Percentiles rank a stretch among this genome's conserved stretches.
phyloP scores from a whole-genome alignment of 2,888 invertebrate genomes.

The Baronia brevicornis region DNA sequence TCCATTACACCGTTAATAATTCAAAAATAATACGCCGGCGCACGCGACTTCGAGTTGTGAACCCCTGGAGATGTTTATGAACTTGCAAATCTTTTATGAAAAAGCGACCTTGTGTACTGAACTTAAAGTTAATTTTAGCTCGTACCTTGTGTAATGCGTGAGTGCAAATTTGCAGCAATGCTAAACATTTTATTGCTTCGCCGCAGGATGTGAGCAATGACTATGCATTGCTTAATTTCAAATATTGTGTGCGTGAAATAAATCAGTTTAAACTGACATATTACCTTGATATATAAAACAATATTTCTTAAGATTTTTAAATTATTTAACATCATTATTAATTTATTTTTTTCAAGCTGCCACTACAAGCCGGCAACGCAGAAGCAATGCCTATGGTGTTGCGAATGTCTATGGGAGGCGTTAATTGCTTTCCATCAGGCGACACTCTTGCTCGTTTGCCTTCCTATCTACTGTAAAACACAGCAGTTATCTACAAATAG shows the following conservation, averaged over 20 bases:
- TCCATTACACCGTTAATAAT: slow-evolving; percentile 69
- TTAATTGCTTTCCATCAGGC: too few relatives aligned
- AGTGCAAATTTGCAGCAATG: slow-evolving; percentile 33
- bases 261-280: too few relatives aligned
- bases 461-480: too few relatives aligned
- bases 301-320: slow-evolving; percentile 2
- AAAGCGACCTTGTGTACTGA: neutral
- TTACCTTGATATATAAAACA: neutral
- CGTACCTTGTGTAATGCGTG: neutral
- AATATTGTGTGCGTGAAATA: slow-evolving; percentile 13
- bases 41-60: slow-evolving; percentile 64
- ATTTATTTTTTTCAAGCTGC: slow-evolving; percentile 6
- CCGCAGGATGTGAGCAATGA: slow-evolving; percentile 21
- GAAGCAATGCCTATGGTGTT: too few relatives aligned
- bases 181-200: slow-evolving; percentile 48
- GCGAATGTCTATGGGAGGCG: too few relatives aligned
- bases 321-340: slow-evolving; percentile 2
- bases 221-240: slow-evolving; percentile 16
- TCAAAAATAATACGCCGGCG: slow-evolving; percentile 64
- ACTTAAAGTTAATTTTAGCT: slow-evolving; percentile 22
- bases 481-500: too few relatives aligned
- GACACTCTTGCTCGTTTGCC: too few relatives aligned
- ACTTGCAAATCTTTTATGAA: neutral
- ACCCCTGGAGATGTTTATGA: slow-evolving; percentile 50
- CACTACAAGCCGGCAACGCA: too few relatives aligned